Conservation (phyloP, 2,888 invertebrate species). For the Hybos culiciformis region DNA sequence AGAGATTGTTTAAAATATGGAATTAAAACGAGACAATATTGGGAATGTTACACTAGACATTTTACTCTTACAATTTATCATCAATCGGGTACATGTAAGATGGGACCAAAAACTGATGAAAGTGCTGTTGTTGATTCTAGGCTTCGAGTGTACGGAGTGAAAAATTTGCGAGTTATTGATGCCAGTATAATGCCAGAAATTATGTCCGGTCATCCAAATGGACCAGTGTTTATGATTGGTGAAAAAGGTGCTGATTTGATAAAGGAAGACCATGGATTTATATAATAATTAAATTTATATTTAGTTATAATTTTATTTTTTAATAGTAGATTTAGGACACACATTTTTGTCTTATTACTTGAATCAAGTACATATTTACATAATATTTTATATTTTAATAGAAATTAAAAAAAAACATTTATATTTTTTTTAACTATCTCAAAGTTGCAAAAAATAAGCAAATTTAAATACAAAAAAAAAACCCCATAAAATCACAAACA, state of each 20-base stretch:
- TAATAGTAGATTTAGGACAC: background rate
- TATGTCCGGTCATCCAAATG: constrained; percentile 42
- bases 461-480: too few relatives aligned
- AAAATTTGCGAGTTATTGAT: constrained; percentile 39
- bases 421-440: too few relatives aligned
- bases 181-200: constrained; percentile 42
- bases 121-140: constrained; percentile 50
- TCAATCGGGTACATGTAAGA: constrained; percentile 48
- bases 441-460: too few relatives aligned
- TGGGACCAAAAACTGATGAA: constrained; percentile 47
- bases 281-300: constrained; percentile 36
- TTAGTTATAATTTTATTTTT: background rate
- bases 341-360: too few relatives aligned
- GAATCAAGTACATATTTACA: too few relatives aligned
- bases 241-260: constrained; percentile 45
- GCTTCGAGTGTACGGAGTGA: constrained; percentile 38
- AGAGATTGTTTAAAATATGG: constrained; percentile 43
- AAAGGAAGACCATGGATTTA: constrained; percentile 36
- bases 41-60: constrained; percentile 49
- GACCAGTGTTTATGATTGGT: constrained; percentile 43
- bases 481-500: too few relatives aligned
- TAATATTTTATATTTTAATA: too few relatives aligned
- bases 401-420: too few relatives aligned
- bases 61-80: constrained; percentile 49
- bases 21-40: constrained; percentile 46